Conservation (phyloP, 2,888 invertebrate species). For the Malacosoma neustria region DNA sequence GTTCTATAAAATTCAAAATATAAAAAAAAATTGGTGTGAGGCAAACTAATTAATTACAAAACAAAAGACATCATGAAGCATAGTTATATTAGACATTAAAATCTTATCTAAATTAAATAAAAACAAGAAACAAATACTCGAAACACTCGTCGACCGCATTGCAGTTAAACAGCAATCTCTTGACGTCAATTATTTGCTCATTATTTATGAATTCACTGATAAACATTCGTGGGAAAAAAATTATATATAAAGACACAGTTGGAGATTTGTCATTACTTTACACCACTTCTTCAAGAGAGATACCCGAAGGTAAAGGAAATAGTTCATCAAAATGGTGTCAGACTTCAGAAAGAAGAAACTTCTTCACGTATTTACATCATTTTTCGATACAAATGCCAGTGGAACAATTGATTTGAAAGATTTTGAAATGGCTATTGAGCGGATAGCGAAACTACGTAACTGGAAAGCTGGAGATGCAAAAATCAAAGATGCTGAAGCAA, state of each 20-base stretch:
- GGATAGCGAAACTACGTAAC: slow-evolving; percentile 85
- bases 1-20: too few species aligned
- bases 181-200: background rate
- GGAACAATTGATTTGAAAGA: slow-evolving; percentile 92
- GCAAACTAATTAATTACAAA: too few species aligned
- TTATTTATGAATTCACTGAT: background rate
- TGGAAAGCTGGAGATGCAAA: slow-evolving; percentile 85
- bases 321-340: slow-evolving; percentile 76
- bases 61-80: background rate
- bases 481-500: slow-evolving; percentile 82
- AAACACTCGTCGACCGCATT: background rate
- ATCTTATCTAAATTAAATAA: background rate
- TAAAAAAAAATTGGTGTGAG: too few species aligned
- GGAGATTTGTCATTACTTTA: background rate
- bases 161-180: background rate
- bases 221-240: background rate
- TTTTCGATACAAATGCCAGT: slow-evolving; percentile 92
- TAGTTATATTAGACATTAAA: background rate
- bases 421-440: slow-evolving; percentile 89
- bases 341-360: slow-evolving; percentile 94
- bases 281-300: background rate
- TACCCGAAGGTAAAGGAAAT: background rate
- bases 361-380: slow-evolving; percentile 88
- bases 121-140: background rate
- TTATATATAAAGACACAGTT: background rate